These are phyloP conservation scores for Cryptocephalus primarius DNA, from an alignment of 2,888 invertebrate genomes.

Conservation along the genomic window DNA sequence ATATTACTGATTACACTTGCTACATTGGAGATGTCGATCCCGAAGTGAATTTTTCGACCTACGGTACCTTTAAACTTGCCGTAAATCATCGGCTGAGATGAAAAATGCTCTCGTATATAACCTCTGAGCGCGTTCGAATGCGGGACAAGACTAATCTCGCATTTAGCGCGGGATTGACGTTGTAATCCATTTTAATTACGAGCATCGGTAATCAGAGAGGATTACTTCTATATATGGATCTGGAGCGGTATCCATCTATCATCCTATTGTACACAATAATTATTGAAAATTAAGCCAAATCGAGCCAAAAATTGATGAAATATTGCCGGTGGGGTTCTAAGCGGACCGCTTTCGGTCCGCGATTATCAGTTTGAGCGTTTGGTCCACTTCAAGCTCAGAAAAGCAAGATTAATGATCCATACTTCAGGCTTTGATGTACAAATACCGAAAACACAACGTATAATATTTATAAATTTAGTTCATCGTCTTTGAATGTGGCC, in stretches of 20 bases:
- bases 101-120: too few relatives aligned
- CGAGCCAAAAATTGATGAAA: neutral
- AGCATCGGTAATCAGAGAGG: slow-evolving; percentile 4
- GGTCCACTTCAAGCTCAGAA: too few relatives aligned
- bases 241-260: neutral
- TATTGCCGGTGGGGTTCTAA: neutral
- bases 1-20: neutral
- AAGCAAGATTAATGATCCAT: too few relatives aligned
- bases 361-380: too few relatives aligned
- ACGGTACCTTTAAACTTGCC: neutral
- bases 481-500: too few relatives aligned
- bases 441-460: too few relatives aligned
- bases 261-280: neutral
- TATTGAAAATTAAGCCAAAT: neutral
- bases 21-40: neutral
- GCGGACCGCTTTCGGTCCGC: too few relatives aligned
- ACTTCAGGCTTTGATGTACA: too few relatives aligned
- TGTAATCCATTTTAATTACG: slow-evolving; percentile 7
- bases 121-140: neutral
- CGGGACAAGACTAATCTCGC: neutral
- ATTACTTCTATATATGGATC: slow-evolving; percentile 2
- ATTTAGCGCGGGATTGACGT: slow-evolving; percentile 3
- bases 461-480: too few relatives aligned
- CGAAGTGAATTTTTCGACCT: neutral
- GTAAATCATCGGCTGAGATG: too few relatives aligned